These are phyloP conservation scores for Plagodis pulveraria DNA, from an alignment of 2,888 invertebrate genomes.

Conservation along the genomic window DNA sequence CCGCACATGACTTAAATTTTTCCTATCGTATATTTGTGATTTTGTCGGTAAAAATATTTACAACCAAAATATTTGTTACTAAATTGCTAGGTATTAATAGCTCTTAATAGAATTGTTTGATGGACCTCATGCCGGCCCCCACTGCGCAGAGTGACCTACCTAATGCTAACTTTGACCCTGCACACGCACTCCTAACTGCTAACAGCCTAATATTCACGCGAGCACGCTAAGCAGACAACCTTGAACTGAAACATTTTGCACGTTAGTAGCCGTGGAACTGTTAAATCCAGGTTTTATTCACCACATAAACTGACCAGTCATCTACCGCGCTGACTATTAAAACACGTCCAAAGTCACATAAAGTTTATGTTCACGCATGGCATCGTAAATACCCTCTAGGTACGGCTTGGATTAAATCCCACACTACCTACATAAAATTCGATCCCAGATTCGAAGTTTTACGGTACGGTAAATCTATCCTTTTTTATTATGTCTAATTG, in stretches of 20 bases:
- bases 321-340: slow-evolving; percentile 60
- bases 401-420: slow-evolving; percentile 56
- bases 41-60: too few relatives aligned
- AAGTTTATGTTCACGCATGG: slow-evolving; percentile 73
- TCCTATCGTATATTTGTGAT: too few relatives aligned
- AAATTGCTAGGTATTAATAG: slow-evolving; percentile 10
- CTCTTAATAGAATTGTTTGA: slow-evolving; percentile 17
- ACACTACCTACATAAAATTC: slow-evolving; percentile 55
- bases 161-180: slow-evolving; percentile 37
- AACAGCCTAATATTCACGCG: slow-evolving; percentile 31
- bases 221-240: slow-evolving; percentile 30
- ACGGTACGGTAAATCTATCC: too few relatives aligned
- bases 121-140: slow-evolving; percentile 6
- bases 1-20: too few relatives aligned
- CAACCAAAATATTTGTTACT: background rate
- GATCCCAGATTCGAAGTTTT: slow-evolving; percentile 43
- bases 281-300: slow-evolving; percentile 49
- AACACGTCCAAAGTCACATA: slow-evolving; percentile 67
- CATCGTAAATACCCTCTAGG: slow-evolving; percentile 71
- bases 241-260: slow-evolving; percentile 32
- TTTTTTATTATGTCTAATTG: too few relatives aligned
- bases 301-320: slow-evolving; percentile 55
- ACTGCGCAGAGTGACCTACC: slow-evolving; percentile 17
- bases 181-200: slow-evolving; percentile 31
- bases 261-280: slow-evolving; percentile 18